Base-by-base conservation (phyloP, 1,140 invertebrate genomes). In the Ostrea edulis region DNA sequence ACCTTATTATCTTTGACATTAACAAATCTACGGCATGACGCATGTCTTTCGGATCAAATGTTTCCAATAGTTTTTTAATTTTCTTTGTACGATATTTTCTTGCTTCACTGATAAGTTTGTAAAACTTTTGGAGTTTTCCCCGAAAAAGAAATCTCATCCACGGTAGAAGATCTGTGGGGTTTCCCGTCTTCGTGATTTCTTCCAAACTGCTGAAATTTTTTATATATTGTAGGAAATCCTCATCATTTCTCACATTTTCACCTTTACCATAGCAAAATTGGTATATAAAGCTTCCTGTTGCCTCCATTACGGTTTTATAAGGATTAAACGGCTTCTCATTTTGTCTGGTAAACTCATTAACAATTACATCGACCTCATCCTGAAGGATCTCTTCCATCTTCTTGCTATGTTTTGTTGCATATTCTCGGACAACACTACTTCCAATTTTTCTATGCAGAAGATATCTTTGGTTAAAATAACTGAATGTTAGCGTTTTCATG, bases 231-330 rank as follows among this genome's bases (percentile, higher is more conserved):
- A 65, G 8, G 22, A 86, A 90, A 8, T 86, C 65, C 65, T 84
- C 52, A 81, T 90, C 88, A 9, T 89, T 77, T n/a, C 82, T 82
- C 17, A 88, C 68, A 17, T 88, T 84, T 68, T 87, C 68, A 22
- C 89, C 52, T 58, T 52, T 58, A n/a, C 88, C 90, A 55, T 88
- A 90, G n/a, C n/a, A n/a, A n/a, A n/a, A n/a, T n/a, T 92, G 89
- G 81, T 89, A 90, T 2, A 92, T 83, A 20, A 92, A 62, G 85
- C 91, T 90, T 2, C 87, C 90, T 0, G 84, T 83, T 35, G 89
- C 86, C 12, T 90, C 20, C 5, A 82, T 35, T 11, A 90, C 84
- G 17, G 12, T 4, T 5, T 87, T 68, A 20, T 53, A 54, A 7
- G 91, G 91, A 58, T 90, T 81, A 20, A 90, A 92, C 9, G 84